These are phyloP conservation scores for Nephrocerus scutellatus DNA, from an alignment of 2,888 invertebrate species.

Conservation along the genomic window DNA sequence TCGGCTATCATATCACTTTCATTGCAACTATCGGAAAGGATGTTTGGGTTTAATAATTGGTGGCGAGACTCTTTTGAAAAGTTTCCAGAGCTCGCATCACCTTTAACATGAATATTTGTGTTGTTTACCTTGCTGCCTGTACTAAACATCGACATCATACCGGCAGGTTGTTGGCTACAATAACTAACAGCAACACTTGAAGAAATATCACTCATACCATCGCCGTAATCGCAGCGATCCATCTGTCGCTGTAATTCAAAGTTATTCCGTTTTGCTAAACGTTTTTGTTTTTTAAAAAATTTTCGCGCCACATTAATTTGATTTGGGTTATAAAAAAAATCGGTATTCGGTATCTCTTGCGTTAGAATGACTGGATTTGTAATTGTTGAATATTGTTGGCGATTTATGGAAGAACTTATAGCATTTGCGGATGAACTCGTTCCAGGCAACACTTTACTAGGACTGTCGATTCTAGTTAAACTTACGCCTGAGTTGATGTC, in stretches of 20 bases:
- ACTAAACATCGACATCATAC: constrained; percentile 56
- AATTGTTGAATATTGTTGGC: constrained; percentile 48
- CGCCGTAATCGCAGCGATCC: constrained; percentile 49
- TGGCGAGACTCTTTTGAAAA: constrained; percentile 36
- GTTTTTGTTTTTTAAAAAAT: constrained; percentile 81
- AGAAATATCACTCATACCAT: constrained; percentile 53
- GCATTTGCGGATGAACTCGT: constrained; percentile 7
- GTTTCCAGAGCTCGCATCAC: constrained; percentile 21
- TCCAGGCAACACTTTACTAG: constrained; percentile 28
- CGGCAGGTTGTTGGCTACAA: constrained; percentile 32
- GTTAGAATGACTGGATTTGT: constrained; percentile 53
- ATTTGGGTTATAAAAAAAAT: constrained; percentile 85
- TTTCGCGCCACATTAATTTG: constrained; percentile 90
- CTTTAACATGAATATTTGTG: constrained; percentile 68
- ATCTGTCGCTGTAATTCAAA: constrained; percentile 53
- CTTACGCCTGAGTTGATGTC: constrained; percentile 53
- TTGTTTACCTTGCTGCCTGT: constrained; percentile 73
- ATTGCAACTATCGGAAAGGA: constrained; percentile 58
- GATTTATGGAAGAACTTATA: constrained; percentile 4
- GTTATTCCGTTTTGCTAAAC: constrained; percentile 66
- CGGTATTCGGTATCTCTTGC: constrained; percentile 53
- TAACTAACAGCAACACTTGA: constrained; percentile 44
- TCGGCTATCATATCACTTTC: constrained; percentile 47
- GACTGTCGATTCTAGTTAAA: constrained; percentile 30
- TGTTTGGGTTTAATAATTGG: constrained; percentile 57